Percentiles rank a stretch among this genome's conserved stretches.
These are phyloP conservation scores for Callopanchax toddi DNA, from an alignment of 2,113 vertebrate species.

Conservation along the genomic window DNA sequence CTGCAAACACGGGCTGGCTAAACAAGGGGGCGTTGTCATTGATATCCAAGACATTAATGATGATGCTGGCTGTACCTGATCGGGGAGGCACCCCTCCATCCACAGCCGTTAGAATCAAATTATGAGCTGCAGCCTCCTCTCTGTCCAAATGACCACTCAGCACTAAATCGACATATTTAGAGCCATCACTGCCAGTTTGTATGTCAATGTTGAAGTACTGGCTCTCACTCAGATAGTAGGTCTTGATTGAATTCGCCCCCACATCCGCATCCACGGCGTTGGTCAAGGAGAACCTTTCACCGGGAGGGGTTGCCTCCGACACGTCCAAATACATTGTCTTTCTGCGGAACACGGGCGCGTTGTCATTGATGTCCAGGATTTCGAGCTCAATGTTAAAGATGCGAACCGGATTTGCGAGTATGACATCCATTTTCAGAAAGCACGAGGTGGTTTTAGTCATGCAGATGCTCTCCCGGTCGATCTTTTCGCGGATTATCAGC, in stretches of 20 bases:
- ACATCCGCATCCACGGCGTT: conserved; percentile 84
- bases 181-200: conserved; percentile 79
- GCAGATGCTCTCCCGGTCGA: conserved; percentile 81
- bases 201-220: conserved; percentile 79
- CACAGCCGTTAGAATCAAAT: conserved; percentile 78
- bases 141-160: conserved; percentile 74
- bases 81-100: conserved; percentile 80
- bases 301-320: conserved; percentile 79
- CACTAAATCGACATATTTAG: conserved; percentile 81
- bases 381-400: conserved; percentile 81
- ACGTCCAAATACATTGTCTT: conserved; percentile 83
- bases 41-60: conserved; percentile 78
- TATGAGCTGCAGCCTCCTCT: conserved; percentile 70
- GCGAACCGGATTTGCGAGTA: conserved; percentile 77
- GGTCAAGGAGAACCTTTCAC: conserved; percentile 83
- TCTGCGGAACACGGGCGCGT: conserved; percentile 80
- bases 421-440: conserved; percentile 82
- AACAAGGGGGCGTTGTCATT: conserved; percentile 82
- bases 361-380: conserved; percentile 84
- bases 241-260: conserved; percentile 80
- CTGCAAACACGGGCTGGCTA: conserved; percentile 68
- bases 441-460: conserved; percentile 77
- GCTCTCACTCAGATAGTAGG: conserved; percentile 80
- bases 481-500: conserved; percentile 78
- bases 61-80: conserved; percentile 79